A percentile compares a stretch with the other conserved stretches of the same genome.
Conservation (phyloP, 1,140 invertebrate species). For the Drosophila nannoptera region DNA sequence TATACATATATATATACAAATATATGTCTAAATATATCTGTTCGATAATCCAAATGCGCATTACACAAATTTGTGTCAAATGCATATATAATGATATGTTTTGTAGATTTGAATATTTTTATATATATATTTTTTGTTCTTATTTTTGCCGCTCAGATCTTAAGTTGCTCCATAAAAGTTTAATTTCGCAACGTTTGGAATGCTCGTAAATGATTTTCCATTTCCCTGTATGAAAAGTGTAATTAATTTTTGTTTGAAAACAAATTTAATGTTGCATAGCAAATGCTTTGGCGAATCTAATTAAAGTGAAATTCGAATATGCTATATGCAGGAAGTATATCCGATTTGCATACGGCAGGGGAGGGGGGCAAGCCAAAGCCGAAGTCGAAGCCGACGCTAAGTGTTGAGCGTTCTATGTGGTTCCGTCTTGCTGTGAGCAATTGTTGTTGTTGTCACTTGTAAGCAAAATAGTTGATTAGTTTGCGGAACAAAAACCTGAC, state of each 20-base stretch:
- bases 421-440: constrained; percentile 38
- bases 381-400: constrained; percentile 4
- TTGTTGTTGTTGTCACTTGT: constrained; percentile 53
- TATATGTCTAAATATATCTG: constrained; percentile 14
- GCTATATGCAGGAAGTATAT: constrained; percentile 39
- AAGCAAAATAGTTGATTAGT: constrained; percentile 64
- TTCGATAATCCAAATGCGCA: constrained; percentile 51
- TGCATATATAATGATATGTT: constrained; percentile 8
- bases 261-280: background rate
- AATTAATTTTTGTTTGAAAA: background rate
- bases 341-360: constrained; percentile 61
- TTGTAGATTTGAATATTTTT: background rate
- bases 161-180: no score
- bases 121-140: background rate
- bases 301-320: background rate
- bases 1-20: background rate
- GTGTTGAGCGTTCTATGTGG: constrained; percentile 37
- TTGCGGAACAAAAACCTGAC: constrained; percentile 70
- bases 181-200: no score
- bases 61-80: constrained; percentile 29
- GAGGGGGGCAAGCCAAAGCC: constrained; percentile 3
- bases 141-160: no score
- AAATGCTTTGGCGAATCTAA: background rate
- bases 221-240: background rate
- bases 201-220: no score